These are phyloP conservation scores for Macrotus californicus DNA, from an alignment of 2,113 vertebrate species.

Conservation along the genomic window DNA sequence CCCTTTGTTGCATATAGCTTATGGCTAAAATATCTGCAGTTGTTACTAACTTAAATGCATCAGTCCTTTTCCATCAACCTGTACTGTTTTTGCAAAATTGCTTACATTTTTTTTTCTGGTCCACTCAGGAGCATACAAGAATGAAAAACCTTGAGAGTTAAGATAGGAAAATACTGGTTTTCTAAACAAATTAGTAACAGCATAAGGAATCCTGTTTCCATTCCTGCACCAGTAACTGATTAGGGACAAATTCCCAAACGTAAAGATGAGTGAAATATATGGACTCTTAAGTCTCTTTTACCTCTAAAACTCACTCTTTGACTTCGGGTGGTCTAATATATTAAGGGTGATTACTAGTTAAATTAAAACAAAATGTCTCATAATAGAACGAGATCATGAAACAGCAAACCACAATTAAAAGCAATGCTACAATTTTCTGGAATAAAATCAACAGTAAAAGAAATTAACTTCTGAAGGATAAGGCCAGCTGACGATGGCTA, in stretches of 20 bases:
- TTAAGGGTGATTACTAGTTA: neutral
- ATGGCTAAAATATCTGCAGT: neutral
- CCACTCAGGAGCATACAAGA: neutral
- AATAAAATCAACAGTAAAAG: conserved; percentile 30
- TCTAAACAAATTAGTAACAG: conserved; percentile 15
- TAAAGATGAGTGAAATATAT: neutral
- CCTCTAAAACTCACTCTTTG: neutral
- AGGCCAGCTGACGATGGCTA: neutral
- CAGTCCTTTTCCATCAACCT: neutral
- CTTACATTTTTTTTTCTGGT: neutral
- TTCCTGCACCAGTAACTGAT: neutral
- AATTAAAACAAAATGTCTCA: conserved; percentile 5
- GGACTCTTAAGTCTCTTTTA: neutral
- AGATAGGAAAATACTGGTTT: neutral
- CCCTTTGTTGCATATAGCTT: neutral
- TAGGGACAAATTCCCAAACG: neutral
- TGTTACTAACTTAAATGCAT: neutral
- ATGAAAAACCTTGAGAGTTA: neutral
- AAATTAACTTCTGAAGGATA: conserved; percentile 11
- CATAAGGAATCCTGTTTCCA: neutral
- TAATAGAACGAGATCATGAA: neutral
- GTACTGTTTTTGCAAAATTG: neutral
- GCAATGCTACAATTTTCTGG: conserved; percentile 8
- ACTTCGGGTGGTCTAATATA: neutral
- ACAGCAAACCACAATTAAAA: conserved; percentile 33